These are phyloP conservation scores for Rhinoderma darwinii DNA, from an alignment of 2,113 vertebrate species.

Conservation along the genomic window DNA sequence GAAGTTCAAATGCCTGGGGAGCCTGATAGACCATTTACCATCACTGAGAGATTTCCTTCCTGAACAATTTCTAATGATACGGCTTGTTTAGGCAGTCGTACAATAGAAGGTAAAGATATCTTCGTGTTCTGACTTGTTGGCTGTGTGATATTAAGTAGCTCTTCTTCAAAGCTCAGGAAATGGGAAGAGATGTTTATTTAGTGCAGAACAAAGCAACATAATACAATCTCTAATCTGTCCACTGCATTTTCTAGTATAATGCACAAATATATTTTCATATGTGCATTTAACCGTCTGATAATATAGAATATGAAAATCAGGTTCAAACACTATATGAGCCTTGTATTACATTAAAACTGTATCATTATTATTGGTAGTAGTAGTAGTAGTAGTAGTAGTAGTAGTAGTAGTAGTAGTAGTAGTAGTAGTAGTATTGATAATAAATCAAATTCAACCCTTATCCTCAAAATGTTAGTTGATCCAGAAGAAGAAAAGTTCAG, in stretches of 20 bases:
- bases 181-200: conserved; percentile 43
- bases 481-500: too few relatives aligned
- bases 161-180: conserved; percentile 4
- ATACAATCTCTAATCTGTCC: neutral
- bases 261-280: neutral
- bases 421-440: too few relatives aligned
- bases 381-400: too few relatives aligned
- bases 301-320: too few relatives aligned
- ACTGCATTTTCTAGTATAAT: neutral
- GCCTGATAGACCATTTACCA: conserved; percentile 49
- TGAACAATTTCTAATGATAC: conserved; percentile 8
- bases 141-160: conserved; percentile 36
- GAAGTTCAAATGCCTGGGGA: conserved; percentile 51
- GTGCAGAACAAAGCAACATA: neutral
- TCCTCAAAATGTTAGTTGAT: too few relatives aligned
- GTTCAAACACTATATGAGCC: too few relatives aligned
- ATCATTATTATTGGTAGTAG: too few relatives aligned
- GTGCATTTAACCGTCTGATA: too few relatives aligned
- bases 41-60: conserved; percentile 21
- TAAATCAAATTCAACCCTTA: too few relatives aligned
- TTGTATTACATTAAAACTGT: too few relatives aligned
- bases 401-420: too few relatives aligned
- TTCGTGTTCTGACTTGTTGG: conserved; percentile 33
- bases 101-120: conserved; percentile 36
- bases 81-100: conserved; percentile 33